A percentile compares a stretch with the other conserved stretches of the same genome.
These are phyloP conservation scores for Pinna nobilis DNA, from an alignment of 1,140 invertebrate species.

Conservation along the genomic window DNA sequence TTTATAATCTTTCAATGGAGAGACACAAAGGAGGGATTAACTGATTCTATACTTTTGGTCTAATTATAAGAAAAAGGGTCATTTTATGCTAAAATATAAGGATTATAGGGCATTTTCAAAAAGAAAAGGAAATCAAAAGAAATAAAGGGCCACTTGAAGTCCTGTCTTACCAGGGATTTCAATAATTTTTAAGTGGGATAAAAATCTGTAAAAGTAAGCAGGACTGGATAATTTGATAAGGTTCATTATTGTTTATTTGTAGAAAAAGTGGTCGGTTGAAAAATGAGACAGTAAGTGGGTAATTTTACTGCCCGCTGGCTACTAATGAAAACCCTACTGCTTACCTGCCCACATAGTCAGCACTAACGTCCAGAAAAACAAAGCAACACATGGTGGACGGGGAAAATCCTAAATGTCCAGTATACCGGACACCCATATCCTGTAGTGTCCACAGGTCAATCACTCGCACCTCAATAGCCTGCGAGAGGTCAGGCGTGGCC, in stretches of 20 bases:
- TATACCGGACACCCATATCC: conserved; percentile 41
- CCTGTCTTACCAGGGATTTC: too few species aligned
- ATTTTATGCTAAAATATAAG: too few species aligned
- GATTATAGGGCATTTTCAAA: too few species aligned
- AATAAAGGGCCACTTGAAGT: too few species aligned
- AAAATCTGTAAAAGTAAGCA: too few species aligned
- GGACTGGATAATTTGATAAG: background rate
- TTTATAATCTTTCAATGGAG: too few species aligned
- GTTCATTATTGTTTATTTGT: background rate
- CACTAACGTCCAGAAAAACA: conserved; percentile 51
- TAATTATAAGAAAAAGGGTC: too few species aligned
- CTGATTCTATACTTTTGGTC: too few species aligned
- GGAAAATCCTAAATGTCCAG: conserved; percentile 49
- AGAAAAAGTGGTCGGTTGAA: background rate
- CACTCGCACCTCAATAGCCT: conserved; percentile 46
- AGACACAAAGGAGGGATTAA: too few species aligned
- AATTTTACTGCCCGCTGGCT: too few species aligned
- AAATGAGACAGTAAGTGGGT: background rate
- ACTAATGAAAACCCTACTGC: conserved; percentile 45
- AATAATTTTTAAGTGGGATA: too few species aligned
- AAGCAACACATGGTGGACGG: conserved; percentile 53
- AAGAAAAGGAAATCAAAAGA: too few species aligned
- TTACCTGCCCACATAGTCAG: conserved; percentile 53
- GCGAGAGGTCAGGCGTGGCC: conserved; percentile 50
- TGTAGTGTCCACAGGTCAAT: conserved; percentile 47